Base-by-base conservation (phyloP, 2,797 vertebrate genomes). In the Thunnus albacares region DNA sequence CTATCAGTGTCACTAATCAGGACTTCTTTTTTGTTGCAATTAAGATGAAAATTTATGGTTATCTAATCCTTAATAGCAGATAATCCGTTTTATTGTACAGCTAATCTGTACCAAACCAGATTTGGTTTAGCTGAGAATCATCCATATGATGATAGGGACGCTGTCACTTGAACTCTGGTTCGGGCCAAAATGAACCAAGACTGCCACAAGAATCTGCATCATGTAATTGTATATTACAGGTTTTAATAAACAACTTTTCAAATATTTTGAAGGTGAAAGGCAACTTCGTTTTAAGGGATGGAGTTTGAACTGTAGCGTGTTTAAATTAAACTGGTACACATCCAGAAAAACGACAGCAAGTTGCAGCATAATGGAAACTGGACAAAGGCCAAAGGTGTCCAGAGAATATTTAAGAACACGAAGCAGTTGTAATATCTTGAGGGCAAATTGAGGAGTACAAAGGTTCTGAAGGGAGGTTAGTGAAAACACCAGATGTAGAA, bases 241-340 rank as follows among this genome's bases (percentile, higher is more conserved):
- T 76, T 73, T 75, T 49, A 7, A n/a, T 18, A 3, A 43, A n/a
- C 9, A 26, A 8, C 3, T 53, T 55, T 28, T 45, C 9, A 38
- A 26, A 55, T 62, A 30, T 52, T 71, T 17, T 47, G 1, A 15
- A 41, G n/a, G 20, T 51, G 26, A 73, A 73, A 60, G 49, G 3
- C 65, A 72, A 65, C 41, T 18, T 74, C 20, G 58, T 5, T 45
- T 14, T 9, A 20, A 51, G 47, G 2, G 47, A 18, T 47, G 20
- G 51, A 60, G 18, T 3, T 18, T 18, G 24, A 83, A 47, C 30
- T 59, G 38, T 41, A 30, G 26, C 12, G 17, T 28, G n/a, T 59
- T 81, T 66, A 75, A 41, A 85, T 69, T 75, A 53, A 76, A 63
- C 10, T 65, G 59, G 63, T 38, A 28, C 53, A 33, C 66, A n/a